Conservation (phyloP, 64 coral and sea anemone genomes). For the Stichodactyla helianthus region DNA sequence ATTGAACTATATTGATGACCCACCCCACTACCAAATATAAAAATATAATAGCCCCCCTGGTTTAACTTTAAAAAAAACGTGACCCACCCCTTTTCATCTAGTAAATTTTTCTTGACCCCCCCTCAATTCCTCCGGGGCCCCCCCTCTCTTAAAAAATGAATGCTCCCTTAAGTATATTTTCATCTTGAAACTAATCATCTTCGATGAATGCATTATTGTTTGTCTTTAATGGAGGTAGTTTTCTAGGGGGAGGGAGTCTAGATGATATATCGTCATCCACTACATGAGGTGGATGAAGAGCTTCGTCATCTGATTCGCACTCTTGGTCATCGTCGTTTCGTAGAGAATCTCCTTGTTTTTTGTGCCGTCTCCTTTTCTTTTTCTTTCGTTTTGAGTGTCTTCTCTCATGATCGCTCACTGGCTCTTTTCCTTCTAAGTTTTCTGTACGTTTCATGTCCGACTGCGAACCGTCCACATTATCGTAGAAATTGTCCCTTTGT, state of each 20-base stretch:
- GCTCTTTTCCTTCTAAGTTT: neutral
- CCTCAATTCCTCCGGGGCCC: too few relatives aligned
- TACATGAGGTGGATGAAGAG: neutral
- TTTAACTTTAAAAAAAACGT: too few relatives aligned
- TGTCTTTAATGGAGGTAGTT: neutral
- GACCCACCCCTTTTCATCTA: too few relatives aligned
- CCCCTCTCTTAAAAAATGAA: too few relatives aligned
- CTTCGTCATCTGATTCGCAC: neutral
- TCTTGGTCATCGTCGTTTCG: neutral
- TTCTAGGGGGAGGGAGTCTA: constrained; percentile 7
- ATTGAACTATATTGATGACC: too few relatives aligned
- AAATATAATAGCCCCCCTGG: too few relatives aligned
- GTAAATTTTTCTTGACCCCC: too few relatives aligned
- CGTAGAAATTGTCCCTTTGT: neutral
- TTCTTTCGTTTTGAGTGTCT: neutral
- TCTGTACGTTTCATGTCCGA: neutral
- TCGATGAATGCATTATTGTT: neutral
- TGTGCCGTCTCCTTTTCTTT: neutral
- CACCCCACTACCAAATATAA: too few relatives aligned
- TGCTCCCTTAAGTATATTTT: too few relatives aligned
- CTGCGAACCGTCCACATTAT: neutral
- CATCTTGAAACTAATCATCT: neutral
- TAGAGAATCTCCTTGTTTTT: neutral
- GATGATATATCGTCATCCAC: neutral
- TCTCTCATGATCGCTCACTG: neutral